Percentiles rank a stretch among this genome's conserved stretches.
Conservation (phyloP, 2,113 vertebrate genomes). For the Phylloscopus whistleri region DNA sequence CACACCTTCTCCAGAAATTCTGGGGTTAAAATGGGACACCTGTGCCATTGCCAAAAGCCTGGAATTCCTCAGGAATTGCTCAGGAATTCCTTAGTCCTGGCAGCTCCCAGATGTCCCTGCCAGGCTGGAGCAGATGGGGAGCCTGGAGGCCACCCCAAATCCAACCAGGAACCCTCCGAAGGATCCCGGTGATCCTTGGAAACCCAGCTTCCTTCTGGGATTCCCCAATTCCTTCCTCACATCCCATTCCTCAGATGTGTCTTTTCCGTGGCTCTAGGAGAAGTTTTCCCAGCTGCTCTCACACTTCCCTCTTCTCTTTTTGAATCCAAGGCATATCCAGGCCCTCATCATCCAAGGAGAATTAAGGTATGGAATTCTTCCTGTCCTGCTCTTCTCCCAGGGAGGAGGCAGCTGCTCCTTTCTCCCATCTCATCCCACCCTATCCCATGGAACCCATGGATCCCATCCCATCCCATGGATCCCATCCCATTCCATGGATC, state of each 20-base stretch:
- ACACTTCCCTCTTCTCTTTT: not conserved
- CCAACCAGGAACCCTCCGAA: not conserved
- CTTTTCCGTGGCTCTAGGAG: not conserved
- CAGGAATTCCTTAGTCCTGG: not conserved
- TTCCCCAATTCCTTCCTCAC: not conserved
- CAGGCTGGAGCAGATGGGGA: not conserved
- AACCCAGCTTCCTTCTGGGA: not conserved
- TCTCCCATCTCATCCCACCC: no score
- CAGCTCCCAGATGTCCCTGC: not conserved
- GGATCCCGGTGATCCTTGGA: not conserved
- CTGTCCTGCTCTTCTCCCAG: not conserved
- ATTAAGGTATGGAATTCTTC: not conserved
- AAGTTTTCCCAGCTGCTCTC: not conserved
- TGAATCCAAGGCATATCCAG: not conserved
- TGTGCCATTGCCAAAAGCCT: not conserved
- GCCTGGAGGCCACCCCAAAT: not conserved
- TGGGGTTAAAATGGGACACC: not conserved
- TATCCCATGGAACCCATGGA: no score
- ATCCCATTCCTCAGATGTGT: not conserved
- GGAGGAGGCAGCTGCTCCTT: not conserved
- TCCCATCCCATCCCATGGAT: no score
- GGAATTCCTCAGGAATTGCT: not conserved
- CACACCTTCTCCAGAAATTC: not conserved
- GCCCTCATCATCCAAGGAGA: not conserved
- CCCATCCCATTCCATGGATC: no score